Evolutionary conservation across 2,797 vertebrate species (phyloP).

Genomic region (Chelmon rostratus): DNA sequence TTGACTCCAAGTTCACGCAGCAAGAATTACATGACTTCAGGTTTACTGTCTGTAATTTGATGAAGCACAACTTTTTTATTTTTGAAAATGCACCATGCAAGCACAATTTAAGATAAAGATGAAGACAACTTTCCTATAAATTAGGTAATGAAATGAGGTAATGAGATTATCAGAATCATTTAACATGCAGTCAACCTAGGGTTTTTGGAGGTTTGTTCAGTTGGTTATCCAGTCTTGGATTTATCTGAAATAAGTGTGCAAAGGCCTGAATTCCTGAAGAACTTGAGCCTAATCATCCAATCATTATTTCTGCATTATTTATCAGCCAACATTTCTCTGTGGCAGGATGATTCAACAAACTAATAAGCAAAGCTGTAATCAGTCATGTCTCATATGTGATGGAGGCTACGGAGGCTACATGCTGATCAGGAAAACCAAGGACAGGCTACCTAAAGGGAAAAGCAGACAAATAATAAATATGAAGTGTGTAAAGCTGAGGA

Average conservation of each 20-base stretch:
- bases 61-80: not conserved
- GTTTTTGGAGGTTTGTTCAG: not conserved
- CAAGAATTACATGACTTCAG: not conserved
- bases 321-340: not conserved
- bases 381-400: not conserved
- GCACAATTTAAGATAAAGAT: not conserved
- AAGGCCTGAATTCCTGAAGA: slow-evolving; percentile 4
- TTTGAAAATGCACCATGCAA: not conserved
- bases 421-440: not conserved
- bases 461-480: not conserved
- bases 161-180: no score
- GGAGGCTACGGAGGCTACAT: not conserved
- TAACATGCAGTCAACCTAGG: not conserved
- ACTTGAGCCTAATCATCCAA: not conserved
- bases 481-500: not conserved
- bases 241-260: not conserved
- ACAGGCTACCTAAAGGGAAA: not conserved
- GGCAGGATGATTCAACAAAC: not conserved
- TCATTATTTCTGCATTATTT: not conserved
- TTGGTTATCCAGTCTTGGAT: not conserved
- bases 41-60: not conserved
- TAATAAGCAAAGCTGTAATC: not conserved
- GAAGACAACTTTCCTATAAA: no score
- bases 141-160: no score
- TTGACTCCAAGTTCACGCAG: not conserved